A percentile compares a stretch with the other conserved stretches of the same genome.
These are phyloP conservation scores for Monochamus saltuarius DNA, from an alignment of 1,140 invertebrate genomes.

Conservation along the genomic window DNA sequence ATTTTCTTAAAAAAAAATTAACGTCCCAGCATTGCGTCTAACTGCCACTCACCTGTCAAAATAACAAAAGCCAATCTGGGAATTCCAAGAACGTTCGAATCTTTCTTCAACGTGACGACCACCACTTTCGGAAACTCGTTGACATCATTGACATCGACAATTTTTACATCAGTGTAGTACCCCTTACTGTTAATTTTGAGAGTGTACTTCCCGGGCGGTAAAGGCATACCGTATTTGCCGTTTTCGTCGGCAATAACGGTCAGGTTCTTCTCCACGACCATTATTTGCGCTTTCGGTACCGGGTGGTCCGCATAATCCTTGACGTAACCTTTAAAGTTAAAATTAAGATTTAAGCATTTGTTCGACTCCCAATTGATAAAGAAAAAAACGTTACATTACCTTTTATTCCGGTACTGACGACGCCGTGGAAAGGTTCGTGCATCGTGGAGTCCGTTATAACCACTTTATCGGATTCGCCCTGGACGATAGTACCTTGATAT, in stretches of 20 bases:
- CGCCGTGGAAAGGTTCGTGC: conserved; percentile 27
- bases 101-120: conserved; percentile 65
- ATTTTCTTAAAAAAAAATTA: conserved; percentile 20
- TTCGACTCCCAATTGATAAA: no score
- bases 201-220: conserved; percentile 59
- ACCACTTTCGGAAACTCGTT: conserved; percentile 55
- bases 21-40: no score
- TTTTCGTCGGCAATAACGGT: conserved; percentile 54
- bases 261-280: conserved; percentile 53
- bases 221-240: conserved; percentile 61
- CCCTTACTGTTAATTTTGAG: conserved; percentile 59
- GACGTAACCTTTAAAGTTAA: conserved; percentile 55
- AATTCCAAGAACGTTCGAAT: conserved; percentile 70
- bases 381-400: conserved; percentile 15
- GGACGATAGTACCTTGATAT: conserved; percentile 1
- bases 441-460: conserved; percentile 16
- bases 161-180: conserved; percentile 57
- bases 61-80: conserved; percentile 73
- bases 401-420: conserved; percentile 28
- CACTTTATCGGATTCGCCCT: conserved; percentile 2
- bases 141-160: conserved; percentile 54
- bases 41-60: conserved; percentile 63
- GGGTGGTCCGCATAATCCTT: conserved; percentile 60
- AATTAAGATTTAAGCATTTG: not conserved
- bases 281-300: conserved; percentile 58